A percentile compares a stretch with the other conserved stretches of the same genome.
phyloP scores from a whole-genome alignment of 2,797 vertebrate genomes.

The Enteromius paludinosus region DNA sequence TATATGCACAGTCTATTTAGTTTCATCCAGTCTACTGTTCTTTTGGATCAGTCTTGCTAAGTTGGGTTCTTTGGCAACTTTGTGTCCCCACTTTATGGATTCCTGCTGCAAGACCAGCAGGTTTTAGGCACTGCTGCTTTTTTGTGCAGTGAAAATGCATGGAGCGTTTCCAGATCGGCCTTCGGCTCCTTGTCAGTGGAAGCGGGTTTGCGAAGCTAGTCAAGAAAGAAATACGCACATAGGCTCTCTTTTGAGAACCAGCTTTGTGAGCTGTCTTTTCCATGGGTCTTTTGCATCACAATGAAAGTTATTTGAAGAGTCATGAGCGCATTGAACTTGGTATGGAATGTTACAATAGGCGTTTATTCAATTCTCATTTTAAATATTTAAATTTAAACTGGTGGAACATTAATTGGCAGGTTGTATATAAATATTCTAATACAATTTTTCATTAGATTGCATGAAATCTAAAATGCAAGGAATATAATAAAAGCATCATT shows the following conservation, averaged over 20 bases:
- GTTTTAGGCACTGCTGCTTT: background rate
- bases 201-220: constrained; percentile 1
- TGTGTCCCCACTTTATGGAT: background rate
- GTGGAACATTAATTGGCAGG: background rate
- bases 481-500: background rate
- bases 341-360: background rate
- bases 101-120: constrained; percentile 1
- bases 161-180: constrained; percentile 16
- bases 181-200: background rate
- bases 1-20: background rate
- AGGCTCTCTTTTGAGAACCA: constrained; percentile 7
- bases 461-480: background rate
- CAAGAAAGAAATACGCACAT: background rate
- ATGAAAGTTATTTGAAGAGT: background rate
- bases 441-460: background rate
- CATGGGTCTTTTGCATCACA: constrained; percentile 11
- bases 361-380: background rate
- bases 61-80: background rate
- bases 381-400: background rate
- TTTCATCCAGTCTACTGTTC: background rate
- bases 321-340: background rate
- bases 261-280: background rate
- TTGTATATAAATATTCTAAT: background rate
- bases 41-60: background rate
- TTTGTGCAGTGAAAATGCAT: background rate